Conservation (phyloP, 2,113 vertebrate genomes). For the Cyprinodon brontotheroides region DNA sequence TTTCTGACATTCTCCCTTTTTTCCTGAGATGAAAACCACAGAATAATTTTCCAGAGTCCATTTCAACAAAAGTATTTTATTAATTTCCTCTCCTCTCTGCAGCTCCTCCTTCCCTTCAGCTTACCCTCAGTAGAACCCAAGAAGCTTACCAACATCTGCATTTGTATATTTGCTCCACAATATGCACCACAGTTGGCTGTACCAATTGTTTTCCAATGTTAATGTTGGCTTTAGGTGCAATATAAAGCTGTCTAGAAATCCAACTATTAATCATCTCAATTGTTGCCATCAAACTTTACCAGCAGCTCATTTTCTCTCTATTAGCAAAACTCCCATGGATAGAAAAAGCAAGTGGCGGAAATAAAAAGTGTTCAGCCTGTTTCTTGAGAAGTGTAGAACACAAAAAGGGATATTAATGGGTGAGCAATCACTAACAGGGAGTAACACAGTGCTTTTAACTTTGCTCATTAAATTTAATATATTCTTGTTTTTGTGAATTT, state of each 20-base stretch:
- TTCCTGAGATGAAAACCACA: conserved; percentile 44
- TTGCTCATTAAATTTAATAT: too few relatives aligned
- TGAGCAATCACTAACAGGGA: conserved; percentile 22
- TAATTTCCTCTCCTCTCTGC: conserved; percentile 49
- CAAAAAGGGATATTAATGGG: conserved; percentile 22
- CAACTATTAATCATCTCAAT: conserved; percentile 70
- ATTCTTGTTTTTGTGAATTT: too few relatives aligned
- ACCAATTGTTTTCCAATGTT: conserved; percentile 42
- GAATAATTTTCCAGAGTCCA: conserved; percentile 37
- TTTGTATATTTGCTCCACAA: neutral
- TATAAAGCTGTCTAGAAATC: conserved; percentile 52
- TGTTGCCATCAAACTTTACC: conserved; percentile 60
- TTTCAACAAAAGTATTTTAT: conserved; percentile 63
- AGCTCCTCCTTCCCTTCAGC: conserved; percentile 3
- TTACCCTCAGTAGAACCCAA: neutral
- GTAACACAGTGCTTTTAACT: neutral
- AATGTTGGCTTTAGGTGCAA: conserved; percentile 30
- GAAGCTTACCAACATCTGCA: conserved; percentile 23
- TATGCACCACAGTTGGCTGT: neutral
- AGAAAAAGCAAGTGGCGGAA: conserved; percentile 45
- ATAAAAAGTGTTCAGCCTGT: conserved; percentile 15
- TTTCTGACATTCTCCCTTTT: conserved; percentile 8
- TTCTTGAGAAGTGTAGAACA: neutral
- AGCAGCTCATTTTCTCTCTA: conserved; percentile 64
- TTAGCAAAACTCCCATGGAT: conserved; percentile 62